These are phyloP conservation scores for Liolophura sinensis DNA, from an alignment of 1,140 invertebrate species.

Conservation along the genomic window DNA sequence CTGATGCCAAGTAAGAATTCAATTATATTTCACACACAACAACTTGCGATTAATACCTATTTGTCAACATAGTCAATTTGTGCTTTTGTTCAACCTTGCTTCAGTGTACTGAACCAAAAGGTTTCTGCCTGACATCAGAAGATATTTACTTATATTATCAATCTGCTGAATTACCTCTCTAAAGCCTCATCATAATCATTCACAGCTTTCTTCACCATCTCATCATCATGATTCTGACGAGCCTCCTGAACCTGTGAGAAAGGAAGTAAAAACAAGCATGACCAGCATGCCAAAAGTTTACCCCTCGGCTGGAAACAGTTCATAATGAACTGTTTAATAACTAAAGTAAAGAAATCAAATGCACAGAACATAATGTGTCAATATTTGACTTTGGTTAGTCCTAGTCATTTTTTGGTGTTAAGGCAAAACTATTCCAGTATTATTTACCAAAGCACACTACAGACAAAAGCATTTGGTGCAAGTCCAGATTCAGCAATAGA, in stretches of 20 bases:
- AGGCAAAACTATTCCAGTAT: no score
- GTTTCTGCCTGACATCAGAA: no score
- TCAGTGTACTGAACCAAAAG: not conserved
- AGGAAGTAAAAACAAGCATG: constrained; percentile 7
- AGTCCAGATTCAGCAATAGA: no score
- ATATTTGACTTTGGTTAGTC: no score
- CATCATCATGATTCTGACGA: constrained; percentile 83
- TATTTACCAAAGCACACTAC: no score
- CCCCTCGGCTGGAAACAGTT: not conserved
- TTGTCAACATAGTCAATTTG: not conserved
- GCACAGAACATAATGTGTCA: no score
- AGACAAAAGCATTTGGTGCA: no score
- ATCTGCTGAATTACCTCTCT: constrained; percentile 68
- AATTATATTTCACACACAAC: not conserved
- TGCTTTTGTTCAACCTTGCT: not conserved
- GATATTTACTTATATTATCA: no score
- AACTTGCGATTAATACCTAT: not conserved
- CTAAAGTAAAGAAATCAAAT: not conserved
- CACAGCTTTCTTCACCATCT: constrained; percentile 84
- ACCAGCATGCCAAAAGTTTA: not conserved
- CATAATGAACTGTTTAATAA: not conserved
- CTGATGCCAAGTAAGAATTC: not conserved
- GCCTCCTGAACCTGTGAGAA: constrained; percentile 73
- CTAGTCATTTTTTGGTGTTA: no score
- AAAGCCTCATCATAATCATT: constrained; percentile 92